phyloP scores from a whole-genome alignment of 2,113 vertebrate genomes.

The Megaleporinus macrocephalus region DNA sequence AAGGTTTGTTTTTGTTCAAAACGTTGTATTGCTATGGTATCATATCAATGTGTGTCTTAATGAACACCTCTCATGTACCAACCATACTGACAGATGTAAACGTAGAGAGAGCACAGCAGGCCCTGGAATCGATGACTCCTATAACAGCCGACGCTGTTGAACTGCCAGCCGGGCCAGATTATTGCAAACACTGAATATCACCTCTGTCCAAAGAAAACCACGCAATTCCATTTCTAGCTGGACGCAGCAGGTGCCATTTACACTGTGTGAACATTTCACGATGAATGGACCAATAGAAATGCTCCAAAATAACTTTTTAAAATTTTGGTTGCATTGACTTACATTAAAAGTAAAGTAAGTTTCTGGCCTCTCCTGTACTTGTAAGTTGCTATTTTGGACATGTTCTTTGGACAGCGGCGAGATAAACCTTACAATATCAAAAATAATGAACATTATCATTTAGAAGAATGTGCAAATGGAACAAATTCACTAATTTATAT shows the following conservation, averaged over 20 bases:
- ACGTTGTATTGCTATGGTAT: conserved; percentile 10
- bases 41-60: not conserved
- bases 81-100: conserved; percentile 7
- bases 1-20: not conserved
- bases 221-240: too few species aligned
- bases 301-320: too few species aligned
- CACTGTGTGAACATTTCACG: too few species aligned
- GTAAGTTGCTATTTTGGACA: too few species aligned
- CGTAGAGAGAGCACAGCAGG: not conserved
- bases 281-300: too few species aligned
- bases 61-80: not conserved
- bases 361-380: too few species aligned
- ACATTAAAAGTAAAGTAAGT: too few species aligned
- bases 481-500: conserved; percentile 28
- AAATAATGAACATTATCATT: conserved; percentile 50
- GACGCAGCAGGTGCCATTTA: too few species aligned
- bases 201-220: too few species aligned
- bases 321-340: too few species aligned
- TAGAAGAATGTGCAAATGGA: conserved; percentile 62
- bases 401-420: too few species aligned
- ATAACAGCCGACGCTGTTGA: not conserved
- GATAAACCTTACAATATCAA: conserved; percentile 61
- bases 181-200: conserved; percentile 50
- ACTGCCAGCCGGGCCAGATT: conserved; percentile 35
- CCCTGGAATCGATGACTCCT: not conserved